A percentile compares a stretch with the other conserved stretches of the same genome.
Conservation (phyloP, 2,888 invertebrate genomes). For the Ametastegia equiseti region DNA sequence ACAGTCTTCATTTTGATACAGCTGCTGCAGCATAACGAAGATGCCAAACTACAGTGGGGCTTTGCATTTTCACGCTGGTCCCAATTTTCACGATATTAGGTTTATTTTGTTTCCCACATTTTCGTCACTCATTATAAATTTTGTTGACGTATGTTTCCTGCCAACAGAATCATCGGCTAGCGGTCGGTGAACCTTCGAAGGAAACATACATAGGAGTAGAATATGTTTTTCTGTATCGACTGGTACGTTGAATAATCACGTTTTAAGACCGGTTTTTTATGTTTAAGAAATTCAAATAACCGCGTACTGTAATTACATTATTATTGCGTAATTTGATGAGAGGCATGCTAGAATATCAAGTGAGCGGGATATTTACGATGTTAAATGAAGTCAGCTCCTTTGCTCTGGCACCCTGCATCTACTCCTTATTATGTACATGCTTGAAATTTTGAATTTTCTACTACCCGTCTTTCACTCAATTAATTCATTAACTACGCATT, state of each 20-base stretch:
- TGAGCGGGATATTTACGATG: neutral
- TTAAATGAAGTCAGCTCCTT: neutral
- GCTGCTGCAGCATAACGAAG: neutral
- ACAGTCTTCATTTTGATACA: constrained; percentile 5
- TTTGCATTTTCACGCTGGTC: neutral
- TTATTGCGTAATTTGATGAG: neutral
- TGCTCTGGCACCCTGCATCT: too few species aligned
- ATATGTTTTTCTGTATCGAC: neutral
- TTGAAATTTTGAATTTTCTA: neutral
- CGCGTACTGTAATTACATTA: neutral
- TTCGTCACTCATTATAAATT: neutral
- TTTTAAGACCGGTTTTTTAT: neutral
- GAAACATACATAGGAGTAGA: neutral
- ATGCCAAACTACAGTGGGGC: neutral
- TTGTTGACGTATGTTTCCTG: neutral
- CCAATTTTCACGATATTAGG: neutral
- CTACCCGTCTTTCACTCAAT: neutral
- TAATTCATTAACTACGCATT: constrained; percentile 11
- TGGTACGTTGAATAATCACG: neutral
- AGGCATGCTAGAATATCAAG: neutral
- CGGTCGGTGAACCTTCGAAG: neutral
- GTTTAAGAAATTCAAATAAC: neutral
- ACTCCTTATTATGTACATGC: too few species aligned
- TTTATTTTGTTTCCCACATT: constrained; percentile 20
- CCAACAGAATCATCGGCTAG: neutral